Evolutionary conservation across 1,140 invertebrate genomes (phyloP), one percentile per base, ranked within the genome.

Genomic region (Pachypsylla venusta): DNA sequence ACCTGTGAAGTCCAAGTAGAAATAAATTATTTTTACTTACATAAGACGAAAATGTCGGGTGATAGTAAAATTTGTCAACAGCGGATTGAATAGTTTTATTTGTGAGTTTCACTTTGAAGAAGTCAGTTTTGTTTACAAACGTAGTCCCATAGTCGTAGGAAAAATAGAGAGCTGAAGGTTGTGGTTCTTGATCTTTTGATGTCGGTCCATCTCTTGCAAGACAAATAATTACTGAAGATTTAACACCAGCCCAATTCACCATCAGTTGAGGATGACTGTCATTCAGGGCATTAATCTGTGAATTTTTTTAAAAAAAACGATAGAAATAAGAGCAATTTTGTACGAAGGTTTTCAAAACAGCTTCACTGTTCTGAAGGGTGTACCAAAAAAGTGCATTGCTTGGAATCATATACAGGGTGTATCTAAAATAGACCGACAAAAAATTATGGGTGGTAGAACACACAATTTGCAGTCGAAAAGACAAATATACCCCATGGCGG

Each of bases 181-280:
- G 63, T 73, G 73, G 53, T 67, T 54, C 65, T 7, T 61, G 62
- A 25, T 64, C 63, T 10, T 67, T 59, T 5, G 69, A 66, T 16
- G 58, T 35, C 20, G 25, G 16, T 70, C 66, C 16, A 67, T 89
- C 83, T 67, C 82, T 76, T 1, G 89, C 87, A 54, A 93, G 72
- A 64, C 88, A 92, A 58, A 93, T 83, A 60, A 93, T 87, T 12
- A 92, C 86, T 71, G 87, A 80, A 42, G 85, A 88, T 19, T 80
- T 81, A 68, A 87, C 82, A 24, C 89, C 88, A 25, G 89, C 86
- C 89, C 90, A 93, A 72, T 91, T 84, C 1, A 93, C 87, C 76
- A 91, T 85, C 64, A 93, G 70, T 67, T 89, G 87, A 64, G 87
- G 85, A 70, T 93, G 89, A 56, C 80, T 83, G 70, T 91, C 88